These are phyloP conservation scores for Nomada fabriciana DNA, from an alignment of 2,888 invertebrate genomes.

Conservation along the genomic window DNA sequence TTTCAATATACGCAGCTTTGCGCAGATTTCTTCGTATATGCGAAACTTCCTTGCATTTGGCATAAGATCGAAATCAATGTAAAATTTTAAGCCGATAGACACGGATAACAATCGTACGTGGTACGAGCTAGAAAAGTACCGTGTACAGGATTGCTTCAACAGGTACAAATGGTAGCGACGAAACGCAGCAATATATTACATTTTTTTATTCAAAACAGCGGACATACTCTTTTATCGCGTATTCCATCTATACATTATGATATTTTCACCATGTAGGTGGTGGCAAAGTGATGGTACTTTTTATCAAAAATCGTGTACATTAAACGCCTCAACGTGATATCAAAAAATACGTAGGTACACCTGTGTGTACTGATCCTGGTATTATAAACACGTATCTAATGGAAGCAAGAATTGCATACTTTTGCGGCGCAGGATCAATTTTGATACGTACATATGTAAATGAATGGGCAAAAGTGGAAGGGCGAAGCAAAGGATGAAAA, in stretches of 20 bases:
- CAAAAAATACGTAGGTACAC: not conserved
- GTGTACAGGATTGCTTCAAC: conserved; percentile 43
- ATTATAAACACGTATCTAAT: no score
- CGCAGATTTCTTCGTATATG: not conserved
- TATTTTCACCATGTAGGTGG: no score
- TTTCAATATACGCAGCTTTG: not conserved
- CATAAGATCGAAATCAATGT: conserved; percentile 19
- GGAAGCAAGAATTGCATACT: no score
- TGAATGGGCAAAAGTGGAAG: not conserved
- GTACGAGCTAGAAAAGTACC: conserved; percentile 6
- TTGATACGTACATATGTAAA: not conserved
- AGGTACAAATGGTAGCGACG: conserved; percentile 49
- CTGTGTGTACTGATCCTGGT: no score
- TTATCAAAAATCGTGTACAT: not conserved
- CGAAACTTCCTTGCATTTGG: not conserved
- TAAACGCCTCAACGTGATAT: not conserved
- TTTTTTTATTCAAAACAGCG: conserved; percentile 26
- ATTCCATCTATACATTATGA: not conserved
- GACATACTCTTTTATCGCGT: not conserved
- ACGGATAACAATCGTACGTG: not conserved
- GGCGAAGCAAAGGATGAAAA: not conserved
- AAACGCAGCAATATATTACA: conserved; percentile 21
- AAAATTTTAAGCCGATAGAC: conserved; percentile 24
- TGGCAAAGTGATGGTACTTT: no score
- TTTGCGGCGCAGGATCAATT: no score